Conservation (phyloP, 2,797 vertebrate species). For the Prunella strophiata region DNA sequence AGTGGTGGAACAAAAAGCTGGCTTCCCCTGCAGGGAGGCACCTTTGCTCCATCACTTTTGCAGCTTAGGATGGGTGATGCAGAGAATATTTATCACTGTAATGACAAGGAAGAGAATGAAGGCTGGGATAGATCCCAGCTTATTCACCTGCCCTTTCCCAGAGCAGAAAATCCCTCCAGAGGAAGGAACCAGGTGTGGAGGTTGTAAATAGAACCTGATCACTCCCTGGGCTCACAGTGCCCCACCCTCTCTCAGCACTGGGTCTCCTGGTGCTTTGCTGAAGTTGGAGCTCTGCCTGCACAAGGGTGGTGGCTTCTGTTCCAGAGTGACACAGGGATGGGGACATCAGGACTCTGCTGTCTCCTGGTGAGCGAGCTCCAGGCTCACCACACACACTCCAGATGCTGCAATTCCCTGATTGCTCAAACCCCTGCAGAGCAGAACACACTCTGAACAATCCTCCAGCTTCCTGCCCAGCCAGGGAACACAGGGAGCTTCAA, state of each 20-base stretch:
- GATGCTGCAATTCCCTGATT: rapidly evolving
- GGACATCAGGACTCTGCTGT: neutral
- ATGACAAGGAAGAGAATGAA: neutral
- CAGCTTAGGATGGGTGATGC: neutral
- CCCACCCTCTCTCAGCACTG: neutral
- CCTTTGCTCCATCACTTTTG: neutral
- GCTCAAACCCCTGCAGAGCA: neutral
- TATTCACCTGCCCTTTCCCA: neutral
- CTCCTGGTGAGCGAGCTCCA: neutral
- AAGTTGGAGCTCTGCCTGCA: neutral
- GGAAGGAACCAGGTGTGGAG: neutral
- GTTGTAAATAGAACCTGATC: neutral
- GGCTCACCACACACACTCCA: rapidly evolving
- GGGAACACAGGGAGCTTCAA: neutral
- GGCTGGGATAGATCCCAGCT: neutral
- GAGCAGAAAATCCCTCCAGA: neutral
- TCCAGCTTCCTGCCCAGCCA: neutral
- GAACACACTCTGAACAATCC: rapidly evolving
- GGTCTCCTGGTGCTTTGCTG: neutral
- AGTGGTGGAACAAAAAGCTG: neutral
- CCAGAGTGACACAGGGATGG: neutral
- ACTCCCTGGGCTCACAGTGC: neutral
- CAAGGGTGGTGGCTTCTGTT: neutral
- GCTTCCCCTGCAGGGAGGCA: neutral
- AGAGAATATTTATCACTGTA: neutral